Evolutionary conservation across 2,797 vertebrate species (phyloP).

Genomic region (Urocyon cinereoargenteus): DNA sequence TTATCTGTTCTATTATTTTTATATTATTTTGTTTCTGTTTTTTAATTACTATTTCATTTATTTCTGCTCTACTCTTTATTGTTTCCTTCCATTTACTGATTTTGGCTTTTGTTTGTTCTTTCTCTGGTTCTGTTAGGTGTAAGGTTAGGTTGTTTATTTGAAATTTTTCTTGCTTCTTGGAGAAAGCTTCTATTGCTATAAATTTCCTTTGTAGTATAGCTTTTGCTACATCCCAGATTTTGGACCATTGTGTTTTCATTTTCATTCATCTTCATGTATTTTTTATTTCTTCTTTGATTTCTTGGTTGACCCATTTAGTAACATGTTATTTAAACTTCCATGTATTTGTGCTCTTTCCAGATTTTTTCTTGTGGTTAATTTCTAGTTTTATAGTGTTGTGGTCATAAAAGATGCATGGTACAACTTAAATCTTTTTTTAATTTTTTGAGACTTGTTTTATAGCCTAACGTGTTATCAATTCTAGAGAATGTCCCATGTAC

Average conservation of each 20-base stretch:
- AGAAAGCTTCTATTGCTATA: not conserved
- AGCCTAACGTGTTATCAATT: no score
- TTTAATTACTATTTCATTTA: not conserved
- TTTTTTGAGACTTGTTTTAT: no score
- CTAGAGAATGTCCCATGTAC: not conserved
- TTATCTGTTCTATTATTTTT: not conserved
- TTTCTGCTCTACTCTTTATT: not conserved
- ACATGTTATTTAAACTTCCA: no score
- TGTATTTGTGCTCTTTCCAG: no score
- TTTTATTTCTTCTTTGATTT: not conserved
- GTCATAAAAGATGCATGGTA: no score
- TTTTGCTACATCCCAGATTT: not conserved
- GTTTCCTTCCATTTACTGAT: not conserved
- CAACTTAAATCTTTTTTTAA: no score
- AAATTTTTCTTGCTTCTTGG: not conserved
- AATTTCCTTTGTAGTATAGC: not conserved
- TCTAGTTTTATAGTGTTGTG: no score
- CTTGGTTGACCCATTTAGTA: not conserved
- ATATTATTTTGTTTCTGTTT: not conserved
- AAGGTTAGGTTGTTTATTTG: not conserved
- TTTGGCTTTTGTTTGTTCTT: not conserved
- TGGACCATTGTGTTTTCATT: not conserved
- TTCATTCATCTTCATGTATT: not conserved
- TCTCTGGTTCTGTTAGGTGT: not conserved
- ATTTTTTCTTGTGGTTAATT: no score